phyloP scores from a whole-genome alignment of 2,797 vertebrate genomes.

The Acanthornis magna region DNA sequence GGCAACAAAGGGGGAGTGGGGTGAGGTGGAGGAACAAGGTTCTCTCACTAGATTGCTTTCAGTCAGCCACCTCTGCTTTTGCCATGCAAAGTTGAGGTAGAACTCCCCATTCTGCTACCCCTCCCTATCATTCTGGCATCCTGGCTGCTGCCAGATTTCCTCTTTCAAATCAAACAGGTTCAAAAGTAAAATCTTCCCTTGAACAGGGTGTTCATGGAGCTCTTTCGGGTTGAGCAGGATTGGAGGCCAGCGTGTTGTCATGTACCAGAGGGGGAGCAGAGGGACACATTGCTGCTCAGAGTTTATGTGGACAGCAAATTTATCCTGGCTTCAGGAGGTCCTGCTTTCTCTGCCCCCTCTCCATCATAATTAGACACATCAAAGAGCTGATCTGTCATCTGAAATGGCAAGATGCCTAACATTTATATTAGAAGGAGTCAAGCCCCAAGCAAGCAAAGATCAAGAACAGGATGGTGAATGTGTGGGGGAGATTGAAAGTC shows the following conservation, averaged over 20 bases:
- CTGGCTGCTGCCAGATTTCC: background rate
- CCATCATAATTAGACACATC: slow-evolving; percentile 74
- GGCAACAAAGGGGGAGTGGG: background rate
- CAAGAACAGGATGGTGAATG: slow-evolving; percentile 11
- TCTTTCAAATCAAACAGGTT: background rate
- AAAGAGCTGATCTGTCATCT: slow-evolving; percentile 69
- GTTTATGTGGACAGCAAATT: slow-evolving; percentile 62
- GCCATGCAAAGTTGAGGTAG: background rate
- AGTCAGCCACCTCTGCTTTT: slow-evolving; percentile 18
- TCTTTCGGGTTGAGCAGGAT: background rate
- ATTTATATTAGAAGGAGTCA: slow-evolving; percentile 69
- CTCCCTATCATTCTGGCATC: background rate
- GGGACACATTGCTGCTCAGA: background rate
- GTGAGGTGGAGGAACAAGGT: background rate
- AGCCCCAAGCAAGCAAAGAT: slow-evolving; percentile 48
- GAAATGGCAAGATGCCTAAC: slow-evolving; percentile 65
- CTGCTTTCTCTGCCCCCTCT: slow-evolving; percentile 54
- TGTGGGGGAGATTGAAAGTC: background rate
- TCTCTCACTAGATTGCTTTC: background rate
- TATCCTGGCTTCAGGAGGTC: slow-evolving; percentile 68
- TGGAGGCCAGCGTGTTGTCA: background rate
- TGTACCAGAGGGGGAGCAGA: background rate
- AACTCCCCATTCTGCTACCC: background rate
- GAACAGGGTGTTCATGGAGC: background rate
- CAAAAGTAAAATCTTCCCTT: background rate